Base-by-base conservation (phyloP, 2,113 vertebrate genomes). In the Gymnarchus niloticus region DNA sequence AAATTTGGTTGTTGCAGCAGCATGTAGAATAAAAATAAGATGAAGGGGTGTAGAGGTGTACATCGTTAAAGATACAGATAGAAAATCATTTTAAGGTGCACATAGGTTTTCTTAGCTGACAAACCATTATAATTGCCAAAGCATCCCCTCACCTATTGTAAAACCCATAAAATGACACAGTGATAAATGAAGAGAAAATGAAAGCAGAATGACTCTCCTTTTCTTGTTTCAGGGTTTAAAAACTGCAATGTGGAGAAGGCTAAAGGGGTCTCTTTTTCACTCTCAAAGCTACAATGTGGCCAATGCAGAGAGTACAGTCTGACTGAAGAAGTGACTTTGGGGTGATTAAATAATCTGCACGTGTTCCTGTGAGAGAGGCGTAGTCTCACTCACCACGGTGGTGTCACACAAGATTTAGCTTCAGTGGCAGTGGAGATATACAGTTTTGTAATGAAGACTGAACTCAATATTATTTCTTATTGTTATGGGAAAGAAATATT, bases 141-240 rank as follows among this genome's bases (percentile, higher is more conserved):
- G n/a, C 41, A 48, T 19, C 44, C 37, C 76, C 37, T 19, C 1
- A 77, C 41, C 41, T 46, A 81, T 19, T n/a, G 9, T 1, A 14
- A 48, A 46, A 10, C 2, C 0, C 59, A 65, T 1, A 23, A 9
- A 65, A 65, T 65, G 59, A 33, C 59, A 65, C 59, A 69, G 2
- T 3, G 12, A 69, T 69, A 69, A 37, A 33, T 37, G 12, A 1
- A 49, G 23, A 25, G 37, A 56, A 33, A 5, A 28, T 33, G 49
- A 33, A 17, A 56, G 44, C 4, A 10, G 25, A 25, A 28, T 14
- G 19, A 51, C 10, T 49, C 28, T 54, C 25, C 69, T 85, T 21
- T 51, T 37, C 77, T 80, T 80, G 77, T 77, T 49, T n/a, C 69
- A 85, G 84, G 41, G 73, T 54, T 56, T 76, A 51, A 85, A 81